Evolutionary conservation across 1,140 invertebrate genomes (phyloP).

Genomic region (Pseudomyrmex gracilis): DNA sequence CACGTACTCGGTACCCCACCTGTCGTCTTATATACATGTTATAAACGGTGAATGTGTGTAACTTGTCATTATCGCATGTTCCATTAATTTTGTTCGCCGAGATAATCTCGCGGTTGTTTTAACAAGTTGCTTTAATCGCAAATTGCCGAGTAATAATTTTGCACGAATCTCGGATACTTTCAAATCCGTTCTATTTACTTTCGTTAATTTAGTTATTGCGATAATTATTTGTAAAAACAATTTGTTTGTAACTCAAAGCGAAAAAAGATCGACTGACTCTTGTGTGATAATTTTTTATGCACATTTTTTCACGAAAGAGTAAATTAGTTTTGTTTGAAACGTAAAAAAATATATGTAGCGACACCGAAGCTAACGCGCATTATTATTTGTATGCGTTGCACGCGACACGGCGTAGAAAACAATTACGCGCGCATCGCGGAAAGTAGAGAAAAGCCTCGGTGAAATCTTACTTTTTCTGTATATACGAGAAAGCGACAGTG

Average conservation of each 20-base stretch:
- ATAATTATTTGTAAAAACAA: conserved; percentile 16
- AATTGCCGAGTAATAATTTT: neutral
- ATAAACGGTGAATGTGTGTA: conserved; percentile 22
- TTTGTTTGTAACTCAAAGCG: neutral
- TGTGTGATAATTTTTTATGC: neutral
- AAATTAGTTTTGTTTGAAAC: neutral
- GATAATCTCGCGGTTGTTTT: neutral
- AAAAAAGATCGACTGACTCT: neutral
- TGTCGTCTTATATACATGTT: neutral
- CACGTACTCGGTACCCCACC: neutral
- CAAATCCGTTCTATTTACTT: conserved; percentile 5
- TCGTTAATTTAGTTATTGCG: conserved; percentile 4
- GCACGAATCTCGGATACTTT: conserved; percentile 17
- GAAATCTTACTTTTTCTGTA: conserved; percentile 61
- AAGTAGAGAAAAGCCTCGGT: conserved; percentile 44
- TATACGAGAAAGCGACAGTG: conserved; percentile 18
- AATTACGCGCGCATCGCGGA: conserved; percentile 16
- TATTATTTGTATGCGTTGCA: neutral
- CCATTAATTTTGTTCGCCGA: conserved; percentile 6
- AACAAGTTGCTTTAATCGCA: neutral
- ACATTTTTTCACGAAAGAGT: neutral
- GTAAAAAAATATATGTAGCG: conserved; percentile 15
- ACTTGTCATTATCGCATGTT: conserved; percentile 11
- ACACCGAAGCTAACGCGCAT: neutral
- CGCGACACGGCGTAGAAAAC: conserved; percentile 11